Percentiles rank a stretch among this genome's conserved stretches.
phyloP scores from a whole-genome alignment of 2,113 vertebrate species.

The Paradisaea rubra region DNA sequence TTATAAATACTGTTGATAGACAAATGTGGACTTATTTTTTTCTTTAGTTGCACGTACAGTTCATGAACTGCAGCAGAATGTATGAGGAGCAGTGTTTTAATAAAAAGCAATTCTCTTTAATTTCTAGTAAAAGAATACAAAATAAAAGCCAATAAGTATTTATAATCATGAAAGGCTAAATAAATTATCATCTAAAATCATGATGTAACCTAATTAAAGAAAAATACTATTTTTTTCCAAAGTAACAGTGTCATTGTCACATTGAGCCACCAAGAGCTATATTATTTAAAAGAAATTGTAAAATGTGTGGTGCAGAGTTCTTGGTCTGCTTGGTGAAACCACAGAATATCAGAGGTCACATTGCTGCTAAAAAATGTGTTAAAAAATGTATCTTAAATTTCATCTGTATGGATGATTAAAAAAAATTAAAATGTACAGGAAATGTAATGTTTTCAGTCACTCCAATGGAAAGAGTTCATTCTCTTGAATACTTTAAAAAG shows the following conservation, averaged over 20 bases:
- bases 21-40: constrained; percentile 71
- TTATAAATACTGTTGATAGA: constrained; percentile 78
- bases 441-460: not conserved
- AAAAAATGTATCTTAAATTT: not conserved
- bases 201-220: not conserved
- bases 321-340: not conserved
- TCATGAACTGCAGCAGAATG: not conserved
- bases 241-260: not conserved
- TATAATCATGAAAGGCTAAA: not conserved
- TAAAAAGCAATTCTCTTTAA: not conserved
- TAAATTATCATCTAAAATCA: not conserved
- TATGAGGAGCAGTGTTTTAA: not conserved
- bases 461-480: not conserved
- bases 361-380: not conserved
- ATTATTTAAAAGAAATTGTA: not conserved
- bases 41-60: constrained; percentile 1
- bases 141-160: not conserved
- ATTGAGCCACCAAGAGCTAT: not conserved
- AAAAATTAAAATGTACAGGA: not conserved
- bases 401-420: not conserved
- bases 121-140: not conserved
- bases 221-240: not conserved
- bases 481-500: not conserved
- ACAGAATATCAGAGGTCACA: not conserved
- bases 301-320: not conserved